Evolutionary conservation across 1,140 invertebrate species (phyloP).

Genomic region (Drosophila kepulauana): DNA sequence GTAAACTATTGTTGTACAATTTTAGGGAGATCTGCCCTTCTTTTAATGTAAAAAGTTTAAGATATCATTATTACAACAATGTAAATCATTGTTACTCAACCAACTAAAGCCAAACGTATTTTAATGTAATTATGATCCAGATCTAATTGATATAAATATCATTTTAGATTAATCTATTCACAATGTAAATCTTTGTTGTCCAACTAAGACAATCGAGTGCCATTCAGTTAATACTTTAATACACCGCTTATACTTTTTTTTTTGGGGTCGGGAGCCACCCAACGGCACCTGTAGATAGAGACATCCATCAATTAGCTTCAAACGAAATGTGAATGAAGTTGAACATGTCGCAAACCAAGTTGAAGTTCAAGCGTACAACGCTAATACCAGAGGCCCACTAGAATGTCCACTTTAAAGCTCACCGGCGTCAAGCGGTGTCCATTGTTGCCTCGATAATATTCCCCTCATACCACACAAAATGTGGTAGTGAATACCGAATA

Average conservation of each 20-base stretch:
- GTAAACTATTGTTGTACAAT: too few relatives aligned
- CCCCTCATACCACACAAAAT: too few relatives aligned
- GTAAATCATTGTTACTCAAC: neutral
- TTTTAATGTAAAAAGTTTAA: too few relatives aligned
- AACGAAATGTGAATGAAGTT: constrained; percentile 40
- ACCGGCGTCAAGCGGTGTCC: constrained; percentile 46
- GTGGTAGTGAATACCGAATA: neutral
- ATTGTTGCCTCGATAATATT: constrained; percentile 57
- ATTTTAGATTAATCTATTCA: constrained; percentile 20
- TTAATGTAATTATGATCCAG: neutral
- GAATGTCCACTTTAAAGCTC: constrained; percentile 75
- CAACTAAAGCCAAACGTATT: neutral
- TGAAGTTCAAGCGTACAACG: constrained; percentile 71
- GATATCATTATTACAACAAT: neutral
- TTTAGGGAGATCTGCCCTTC: too few relatives aligned
- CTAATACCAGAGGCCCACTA: constrained; percentile 72
- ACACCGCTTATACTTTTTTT: constrained; percentile 2
- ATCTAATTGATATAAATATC: neutral
- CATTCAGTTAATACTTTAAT: constrained; percentile 43
- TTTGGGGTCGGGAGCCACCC: neutral
- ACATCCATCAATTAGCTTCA: constrained; percentile 65
- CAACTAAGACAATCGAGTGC: constrained; percentile 26
- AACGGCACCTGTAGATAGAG: constrained; percentile 43
- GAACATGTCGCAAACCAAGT: constrained; percentile 56
- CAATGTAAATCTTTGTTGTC: constrained; percentile 30